A percentile compares a stretch with the other conserved stretches of the same genome.
These are phyloP conservation scores for Apocheima hispidaria DNA, from an alignment of 2,888 invertebrate species.

Conservation along the genomic window DNA sequence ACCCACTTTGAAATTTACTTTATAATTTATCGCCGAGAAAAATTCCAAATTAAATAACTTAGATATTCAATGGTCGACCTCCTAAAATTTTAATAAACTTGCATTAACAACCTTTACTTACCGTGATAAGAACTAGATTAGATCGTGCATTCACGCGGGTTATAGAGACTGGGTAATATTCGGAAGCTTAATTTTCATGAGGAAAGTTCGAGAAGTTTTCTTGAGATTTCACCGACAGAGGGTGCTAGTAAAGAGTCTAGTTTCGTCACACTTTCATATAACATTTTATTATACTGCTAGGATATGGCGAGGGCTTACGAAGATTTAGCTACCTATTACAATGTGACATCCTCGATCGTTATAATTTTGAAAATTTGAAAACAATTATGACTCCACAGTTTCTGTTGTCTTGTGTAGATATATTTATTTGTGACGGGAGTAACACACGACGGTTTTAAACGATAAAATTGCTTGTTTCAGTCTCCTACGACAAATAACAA, in stretches of 20 bases:
- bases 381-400: no score
- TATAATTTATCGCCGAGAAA: conserved; percentile 26
- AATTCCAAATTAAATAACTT: conserved; percentile 39
- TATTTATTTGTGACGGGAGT: no score
- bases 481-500: no score
- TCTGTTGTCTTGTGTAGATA: no score
- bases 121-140: conserved; percentile 25
- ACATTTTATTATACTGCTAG: conserved; percentile 6
- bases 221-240: conserved; percentile 28
- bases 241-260: conserved; percentile 9
- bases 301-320: background rate
- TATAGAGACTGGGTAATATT: conserved; percentile 25
- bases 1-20: background rate
- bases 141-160: background rate
- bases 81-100: background rate
- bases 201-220: conserved; percentile 32
- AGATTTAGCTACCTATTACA: background rate
- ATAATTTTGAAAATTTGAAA: background rate
- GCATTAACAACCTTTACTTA: conserved; percentile 15
- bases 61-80: conserved; percentile 5
- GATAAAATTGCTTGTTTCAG: no score
- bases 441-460: no score
- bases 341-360: background rate
- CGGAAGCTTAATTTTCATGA: conserved; percentile 41
- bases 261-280: conserved; percentile 8